Conservation (phyloP, 2,888 invertebrate genomes). For the Epinotia ramella region DNA sequence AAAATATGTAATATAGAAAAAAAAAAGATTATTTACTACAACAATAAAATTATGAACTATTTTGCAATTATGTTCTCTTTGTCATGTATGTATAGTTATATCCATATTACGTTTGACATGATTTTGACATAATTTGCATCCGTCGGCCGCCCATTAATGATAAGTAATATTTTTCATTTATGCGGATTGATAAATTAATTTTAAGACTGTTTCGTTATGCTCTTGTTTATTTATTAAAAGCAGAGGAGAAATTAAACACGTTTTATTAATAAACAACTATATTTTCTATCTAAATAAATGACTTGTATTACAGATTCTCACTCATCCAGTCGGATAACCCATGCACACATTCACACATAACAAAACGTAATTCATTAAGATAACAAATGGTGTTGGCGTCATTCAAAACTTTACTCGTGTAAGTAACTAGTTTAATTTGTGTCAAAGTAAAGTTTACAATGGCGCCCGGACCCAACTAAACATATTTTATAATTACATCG, state of each 20-base stretch:
- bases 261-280: slow-evolving; percentile 71
- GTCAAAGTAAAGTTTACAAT: slow-evolving; percentile 26
- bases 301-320: slow-evolving; percentile 62
- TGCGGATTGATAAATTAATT: too few relatives aligned
- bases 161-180: too few relatives aligned
- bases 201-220: neutral
- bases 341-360: slow-evolving; percentile 62
- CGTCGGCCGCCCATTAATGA: too few relatives aligned
- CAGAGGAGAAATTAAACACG: slow-evolving; percentile 60
- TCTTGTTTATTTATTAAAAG: slow-evolving; percentile 30
- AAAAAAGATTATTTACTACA: too few relatives aligned
- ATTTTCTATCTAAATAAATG: slow-evolving; percentile 73
- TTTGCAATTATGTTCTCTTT: too few relatives aligned
- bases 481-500: slow-evolving; percentile 10
- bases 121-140: too few relatives aligned
- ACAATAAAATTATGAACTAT: too few relatives aligned
- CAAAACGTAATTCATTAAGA: slow-evolving; percentile 62
- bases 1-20: too few relatives aligned
- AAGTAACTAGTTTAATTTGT: slow-evolving; percentile 27
- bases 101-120: too few relatives aligned
- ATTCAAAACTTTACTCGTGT: slow-evolving; percentile 19
- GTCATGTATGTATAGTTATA: too few relatives aligned
- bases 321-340: slow-evolving; percentile 54
- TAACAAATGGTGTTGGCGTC: slow-evolving; percentile 48
- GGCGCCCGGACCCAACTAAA: slow-evolving; percentile 18